Evolutionary conservation across 1,140 invertebrate genomes (phyloP).

Genomic region (Pentalonia nigronervosa): DNA sequence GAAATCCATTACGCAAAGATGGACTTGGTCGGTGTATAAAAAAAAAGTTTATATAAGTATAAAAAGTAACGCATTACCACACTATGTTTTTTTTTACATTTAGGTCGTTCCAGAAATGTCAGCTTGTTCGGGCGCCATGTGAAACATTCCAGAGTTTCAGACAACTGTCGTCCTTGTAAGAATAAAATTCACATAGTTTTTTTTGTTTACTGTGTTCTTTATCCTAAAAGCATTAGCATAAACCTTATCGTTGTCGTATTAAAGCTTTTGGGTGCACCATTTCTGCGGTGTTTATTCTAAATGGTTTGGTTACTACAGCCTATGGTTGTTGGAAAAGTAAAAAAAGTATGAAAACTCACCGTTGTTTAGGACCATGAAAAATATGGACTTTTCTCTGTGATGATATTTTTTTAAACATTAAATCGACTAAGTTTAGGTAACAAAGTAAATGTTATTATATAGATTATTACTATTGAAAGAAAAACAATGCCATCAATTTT

Average conservation of each 20-base stretch:
- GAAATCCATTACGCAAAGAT: slow-evolving; percentile 29
- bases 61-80: neutral
- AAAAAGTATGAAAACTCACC: neutral
- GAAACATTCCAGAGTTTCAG: slow-evolving; percentile 58
- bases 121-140: slow-evolving; percentile 56
- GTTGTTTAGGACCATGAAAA: neutral
- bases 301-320: neutral
- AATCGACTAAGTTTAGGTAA: neutral
- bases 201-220: neutral
- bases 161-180: slow-evolving; percentile 58
- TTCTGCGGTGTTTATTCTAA: neutral
- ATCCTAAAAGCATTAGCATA: slow-evolving; percentile 7
- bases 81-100: neutral
- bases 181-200: neutral
- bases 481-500: neutral
- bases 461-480: neutral
- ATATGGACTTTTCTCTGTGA: neutral
- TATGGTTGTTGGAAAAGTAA: neutral
- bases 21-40: neutral
- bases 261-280: neutral
- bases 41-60: neutral
- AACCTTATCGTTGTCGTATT: slow-evolving; percentile 33
- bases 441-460: neutral
- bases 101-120: slow-evolving; percentile 59
- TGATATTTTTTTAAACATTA: neutral